A percentile compares a stretch with the other conserved stretches of the same genome.
These are phyloP conservation scores for Brachionus koreanus DNA, from an alignment of 1,140 invertebrate species.

Conservation along the genomic window DNA sequence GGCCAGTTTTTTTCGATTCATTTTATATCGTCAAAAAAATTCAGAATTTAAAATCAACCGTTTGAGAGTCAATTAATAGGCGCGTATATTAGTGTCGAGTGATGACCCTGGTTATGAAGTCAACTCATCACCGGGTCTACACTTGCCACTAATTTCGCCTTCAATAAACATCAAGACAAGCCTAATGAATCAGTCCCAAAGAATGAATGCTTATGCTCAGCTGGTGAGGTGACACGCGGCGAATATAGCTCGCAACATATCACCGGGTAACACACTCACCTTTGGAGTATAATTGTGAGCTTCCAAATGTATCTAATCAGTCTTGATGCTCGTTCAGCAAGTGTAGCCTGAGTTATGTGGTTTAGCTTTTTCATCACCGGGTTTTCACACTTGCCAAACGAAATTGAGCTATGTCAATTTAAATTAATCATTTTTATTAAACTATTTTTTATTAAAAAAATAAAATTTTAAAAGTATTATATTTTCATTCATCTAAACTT, in stretches of 20 bases:
- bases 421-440: neutral
- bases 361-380: constrained; percentile 28
- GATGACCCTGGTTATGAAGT: constrained; percentile 38
- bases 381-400: constrained; percentile 45
- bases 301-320: neutral
- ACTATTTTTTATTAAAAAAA: neutral
- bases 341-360: constrained; percentile 44
- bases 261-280: constrained; percentile 45
- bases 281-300: constrained; percentile 22
- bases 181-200: neutral
- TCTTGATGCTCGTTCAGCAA: constrained; percentile 22
- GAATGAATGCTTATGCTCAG: constrained; percentile 6
- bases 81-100: constrained; percentile 29
- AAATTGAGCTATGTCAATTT: neutral
- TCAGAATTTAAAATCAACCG: neutral
- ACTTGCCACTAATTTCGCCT: constrained; percentile 44
- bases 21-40: constrained; percentile 16
- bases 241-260: constrained; percentile 16
- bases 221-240: constrained; percentile 38
- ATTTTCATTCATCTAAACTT: neutral
- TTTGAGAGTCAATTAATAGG: neutral
- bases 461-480: too few species aligned
- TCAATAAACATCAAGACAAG: neutral
- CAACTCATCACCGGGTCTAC: constrained; percentile 43
- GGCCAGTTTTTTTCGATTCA: constrained; percentile 34